Percentiles rank a stretch among this genome's conserved stretches.
Conservation (phyloP, 1,140 invertebrate species). For the Penaeus japonicus region DNA sequence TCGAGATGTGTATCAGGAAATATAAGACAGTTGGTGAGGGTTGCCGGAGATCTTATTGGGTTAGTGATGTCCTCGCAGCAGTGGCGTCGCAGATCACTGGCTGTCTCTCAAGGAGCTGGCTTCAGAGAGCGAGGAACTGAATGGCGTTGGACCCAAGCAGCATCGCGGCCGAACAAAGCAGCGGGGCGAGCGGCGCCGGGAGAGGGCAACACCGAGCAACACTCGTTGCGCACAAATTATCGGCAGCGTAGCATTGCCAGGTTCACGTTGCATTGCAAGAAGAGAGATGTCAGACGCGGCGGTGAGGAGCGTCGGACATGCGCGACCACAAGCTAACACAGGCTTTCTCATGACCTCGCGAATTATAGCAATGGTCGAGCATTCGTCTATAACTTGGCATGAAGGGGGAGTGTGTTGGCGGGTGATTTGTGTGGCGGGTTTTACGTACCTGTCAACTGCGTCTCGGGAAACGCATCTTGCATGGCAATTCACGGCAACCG, state of each 20-base stretch:
- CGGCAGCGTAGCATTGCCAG: no score
- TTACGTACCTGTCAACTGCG: no score
- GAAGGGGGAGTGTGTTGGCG: not conserved
- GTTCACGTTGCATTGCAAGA: not conserved
- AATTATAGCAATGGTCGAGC: conserved; percentile 2
- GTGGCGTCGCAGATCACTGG: no score
- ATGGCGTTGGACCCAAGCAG: no score
- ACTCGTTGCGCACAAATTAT: no score
- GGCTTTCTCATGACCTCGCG: not conserved
- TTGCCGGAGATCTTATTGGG: conserved; percentile 22
- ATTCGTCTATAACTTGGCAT: not conserved
- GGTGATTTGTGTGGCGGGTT: not conserved
- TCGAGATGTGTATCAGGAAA: not conserved
- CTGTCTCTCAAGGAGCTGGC: no score
- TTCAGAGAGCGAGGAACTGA: no score
- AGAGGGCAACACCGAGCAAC: no score
- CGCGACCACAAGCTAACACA: not conserved
- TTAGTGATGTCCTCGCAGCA: not conserved
- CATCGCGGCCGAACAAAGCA: no score
- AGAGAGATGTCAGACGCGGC: not conserved
- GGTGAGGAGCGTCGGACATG: not conserved
- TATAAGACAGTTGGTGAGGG: conserved; percentile 14
- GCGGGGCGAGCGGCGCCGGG: no score
- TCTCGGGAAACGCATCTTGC: no score
- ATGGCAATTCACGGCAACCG: no score